Conservation (phyloP, 1,140 invertebrate species). For the Artemia franciscana region DNA sequence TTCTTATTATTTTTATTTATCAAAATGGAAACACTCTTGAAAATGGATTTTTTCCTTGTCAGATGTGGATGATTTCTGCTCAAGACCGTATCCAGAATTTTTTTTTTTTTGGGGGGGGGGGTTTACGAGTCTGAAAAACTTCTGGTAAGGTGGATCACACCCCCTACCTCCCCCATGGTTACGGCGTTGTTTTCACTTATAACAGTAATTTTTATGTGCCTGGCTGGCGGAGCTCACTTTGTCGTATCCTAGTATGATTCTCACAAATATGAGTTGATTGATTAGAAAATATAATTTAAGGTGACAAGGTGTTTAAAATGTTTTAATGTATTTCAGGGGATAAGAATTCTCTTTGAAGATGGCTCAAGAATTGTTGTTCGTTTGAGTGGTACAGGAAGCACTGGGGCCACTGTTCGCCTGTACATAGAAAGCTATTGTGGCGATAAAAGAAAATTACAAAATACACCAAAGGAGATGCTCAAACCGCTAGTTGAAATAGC, state of each 20-base stretch:
- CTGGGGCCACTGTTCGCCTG: slow-evolving; percentile 81
- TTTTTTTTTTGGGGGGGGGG: no score
- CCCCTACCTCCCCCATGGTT: not conserved
- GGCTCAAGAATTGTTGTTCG: slow-evolving; percentile 78
- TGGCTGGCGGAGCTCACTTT: no score
- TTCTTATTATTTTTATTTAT: not conserved
- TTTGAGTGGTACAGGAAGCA: slow-evolving; percentile 89
- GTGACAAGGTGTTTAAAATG: not conserved
- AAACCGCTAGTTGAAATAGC: slow-evolving; percentile 74
- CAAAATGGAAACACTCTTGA: not conserved
- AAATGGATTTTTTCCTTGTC: no score
- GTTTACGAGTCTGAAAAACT: no score
- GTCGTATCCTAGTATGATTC: no score
- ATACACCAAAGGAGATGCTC: slow-evolving; percentile 52
- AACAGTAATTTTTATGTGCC: not conserved
- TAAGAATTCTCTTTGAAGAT: slow-evolving; percentile 78
- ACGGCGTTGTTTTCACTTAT: not conserved
- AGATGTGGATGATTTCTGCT: no score
- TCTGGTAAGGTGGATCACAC: no score
- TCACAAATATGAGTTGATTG: slow-evolving; percentile 1
- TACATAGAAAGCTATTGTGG: slow-evolving; percentile 77
- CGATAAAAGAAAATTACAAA: slow-evolving; percentile 31
- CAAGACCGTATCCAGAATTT: no score
- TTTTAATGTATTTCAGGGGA: slow-evolving; percentile 36
- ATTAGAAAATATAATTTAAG: slow-evolving; percentile 2